Evolutionary conservation across 1,140 invertebrate species (phyloP).

Genomic region (Caenorhabditis remanei): DNA sequence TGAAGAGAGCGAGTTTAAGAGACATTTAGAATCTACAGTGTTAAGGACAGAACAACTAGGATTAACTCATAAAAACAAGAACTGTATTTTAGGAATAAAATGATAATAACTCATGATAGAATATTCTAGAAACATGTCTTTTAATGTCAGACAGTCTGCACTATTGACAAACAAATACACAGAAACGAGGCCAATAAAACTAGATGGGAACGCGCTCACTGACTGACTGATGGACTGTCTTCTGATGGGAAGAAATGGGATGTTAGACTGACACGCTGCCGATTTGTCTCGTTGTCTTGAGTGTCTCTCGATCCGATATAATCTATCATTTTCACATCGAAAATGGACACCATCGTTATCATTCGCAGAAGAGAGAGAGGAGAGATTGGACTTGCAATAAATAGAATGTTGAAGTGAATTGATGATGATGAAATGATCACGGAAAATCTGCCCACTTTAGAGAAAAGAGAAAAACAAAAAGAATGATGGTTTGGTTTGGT

Average conservation of each 20-base stretch:
- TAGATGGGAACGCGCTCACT: background rate
- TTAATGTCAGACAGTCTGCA: too few species aligned
- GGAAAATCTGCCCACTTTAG: background rate
- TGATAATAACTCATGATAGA: too few species aligned
- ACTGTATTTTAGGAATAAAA: too few species aligned
- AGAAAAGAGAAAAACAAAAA: too few species aligned
- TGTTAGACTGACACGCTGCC: constrained; percentile 44
- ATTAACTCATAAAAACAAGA: too few species aligned
- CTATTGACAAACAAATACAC: background rate
- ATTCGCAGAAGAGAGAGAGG: background rate
- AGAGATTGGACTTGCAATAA: constrained; percentile 31
- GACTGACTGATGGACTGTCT: constrained; percentile 1
- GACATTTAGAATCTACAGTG: too few species aligned
- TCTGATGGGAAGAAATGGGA: background rate
- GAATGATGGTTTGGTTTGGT: too few species aligned
- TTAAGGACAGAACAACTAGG: too few species aligned
- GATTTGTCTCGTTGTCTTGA: constrained; percentile 4
- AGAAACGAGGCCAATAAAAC: background rate
- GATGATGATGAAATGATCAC: constrained; percentile 19
- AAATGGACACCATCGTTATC: constrained; percentile 5
- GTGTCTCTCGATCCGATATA: background rate
- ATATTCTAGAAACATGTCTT: too few species aligned
- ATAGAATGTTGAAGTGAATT: background rate
- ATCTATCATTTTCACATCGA: background rate
- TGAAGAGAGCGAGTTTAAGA: too few species aligned